Percentiles rank a stretch among this genome's conserved stretches.
Evolutionary conservation across 2,113 vertebrate species (phyloP).

Genomic region (Hydrolagus affinis): DNA sequence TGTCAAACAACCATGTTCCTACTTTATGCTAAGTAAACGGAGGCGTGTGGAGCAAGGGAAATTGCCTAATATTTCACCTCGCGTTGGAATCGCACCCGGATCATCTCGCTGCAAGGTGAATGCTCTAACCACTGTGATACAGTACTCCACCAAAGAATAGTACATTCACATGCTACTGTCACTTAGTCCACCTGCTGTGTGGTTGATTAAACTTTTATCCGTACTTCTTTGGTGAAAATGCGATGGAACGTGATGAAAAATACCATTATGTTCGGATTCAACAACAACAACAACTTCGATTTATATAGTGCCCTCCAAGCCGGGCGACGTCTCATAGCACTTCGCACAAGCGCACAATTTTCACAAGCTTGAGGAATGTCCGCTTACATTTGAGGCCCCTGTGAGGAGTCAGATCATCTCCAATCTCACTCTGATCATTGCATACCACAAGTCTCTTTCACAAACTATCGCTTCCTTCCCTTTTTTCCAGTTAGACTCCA

Average conservation of each 20-base stretch:
- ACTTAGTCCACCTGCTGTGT: background rate
- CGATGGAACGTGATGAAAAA: background rate
- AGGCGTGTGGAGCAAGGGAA: too few species aligned
- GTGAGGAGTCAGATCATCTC: background rate
- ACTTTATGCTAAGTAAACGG: too few species aligned
- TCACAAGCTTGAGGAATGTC: background rate
- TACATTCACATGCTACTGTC: background rate
- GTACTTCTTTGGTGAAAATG: background rate
- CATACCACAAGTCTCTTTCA: background rate
- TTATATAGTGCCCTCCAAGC: too few species aligned
- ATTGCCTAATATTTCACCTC: too few species aligned
- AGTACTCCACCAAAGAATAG: too few species aligned
- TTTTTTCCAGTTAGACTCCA: conserved; percentile 44
- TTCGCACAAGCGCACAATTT: too few species aligned
- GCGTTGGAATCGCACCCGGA: too few species aligned
- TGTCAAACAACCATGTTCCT: too few species aligned
- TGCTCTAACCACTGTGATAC: too few species aligned
- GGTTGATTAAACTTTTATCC: background rate
- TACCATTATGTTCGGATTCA: background rate
- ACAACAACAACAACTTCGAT: too few species aligned
- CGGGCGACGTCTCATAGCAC: too few species aligned
- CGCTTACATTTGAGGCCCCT: background rate
- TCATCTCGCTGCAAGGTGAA: too few species aligned
- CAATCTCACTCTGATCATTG: background rate
- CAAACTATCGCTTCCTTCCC: conserved; percentile 43